These are phyloP conservation scores for Vesta saturnalis DNA, from an alignment of 2,888 invertebrate genomes.

Conservation along the genomic window DNA sequence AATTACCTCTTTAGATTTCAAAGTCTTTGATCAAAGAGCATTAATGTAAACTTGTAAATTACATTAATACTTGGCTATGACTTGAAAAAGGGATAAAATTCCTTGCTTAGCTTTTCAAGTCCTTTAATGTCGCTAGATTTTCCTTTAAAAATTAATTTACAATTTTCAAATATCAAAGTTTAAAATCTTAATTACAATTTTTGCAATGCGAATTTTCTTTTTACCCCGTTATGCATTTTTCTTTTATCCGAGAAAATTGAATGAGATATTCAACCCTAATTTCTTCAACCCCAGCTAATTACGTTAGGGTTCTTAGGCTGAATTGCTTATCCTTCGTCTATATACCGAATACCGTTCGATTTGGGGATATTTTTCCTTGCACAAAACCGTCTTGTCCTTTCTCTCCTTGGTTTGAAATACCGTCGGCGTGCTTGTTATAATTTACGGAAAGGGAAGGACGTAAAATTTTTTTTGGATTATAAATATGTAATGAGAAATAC, in stretches of 20 bases:
- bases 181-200: not conserved
- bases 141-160: not conserved
- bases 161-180: not conserved
- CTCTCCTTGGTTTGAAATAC: constrained; percentile 47
- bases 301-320: constrained; percentile 76
- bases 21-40: constrained; percentile 29
- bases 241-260: constrained; percentile 38
- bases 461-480: constrained; percentile 44
- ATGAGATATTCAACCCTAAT: constrained; percentile 68
- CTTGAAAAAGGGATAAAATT: constrained; percentile 1
- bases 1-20: constrained; percentile 18
- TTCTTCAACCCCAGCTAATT: constrained; percentile 69
- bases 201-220: not conserved
- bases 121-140: too few species aligned
- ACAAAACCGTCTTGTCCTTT: constrained; percentile 43
- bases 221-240: constrained; percentile 9
- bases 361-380: constrained; percentile 28
- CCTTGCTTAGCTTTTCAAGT: not conserved
- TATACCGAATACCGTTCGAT: constrained; percentile 49
- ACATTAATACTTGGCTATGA: constrained; percentile 8
- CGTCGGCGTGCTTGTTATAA: constrained; percentile 47
- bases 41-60: constrained; percentile 36
- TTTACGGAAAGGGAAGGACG: constrained; percentile 55
- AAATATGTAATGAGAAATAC: constrained; percentile 40
- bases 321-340: constrained; percentile 71